A percentile compares a stretch with the other conserved stretches of the same genome.
Conservation (phyloP, 2,888 invertebrate species). For the Lasioglossum zephyrum region DNA sequence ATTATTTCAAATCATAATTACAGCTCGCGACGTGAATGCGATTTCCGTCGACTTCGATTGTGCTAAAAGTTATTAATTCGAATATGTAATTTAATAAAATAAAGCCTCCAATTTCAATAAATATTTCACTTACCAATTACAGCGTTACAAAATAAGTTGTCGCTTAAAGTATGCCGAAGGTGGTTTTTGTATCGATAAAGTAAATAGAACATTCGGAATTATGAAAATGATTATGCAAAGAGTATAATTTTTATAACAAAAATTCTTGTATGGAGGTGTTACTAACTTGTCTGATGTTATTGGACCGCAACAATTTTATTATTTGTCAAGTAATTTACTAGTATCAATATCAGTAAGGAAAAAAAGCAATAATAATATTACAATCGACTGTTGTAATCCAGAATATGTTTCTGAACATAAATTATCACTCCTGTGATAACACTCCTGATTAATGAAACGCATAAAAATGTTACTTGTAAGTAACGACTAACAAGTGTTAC, state of each 20-base stretch:
- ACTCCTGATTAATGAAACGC: background rate
- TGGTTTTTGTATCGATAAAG: background rate
- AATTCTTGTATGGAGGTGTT: too few species aligned
- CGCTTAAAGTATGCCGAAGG: background rate
- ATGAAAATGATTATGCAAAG: background rate
- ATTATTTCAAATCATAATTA: conserved; percentile 32
- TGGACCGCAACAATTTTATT: background rate
- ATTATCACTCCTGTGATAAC: too few species aligned
- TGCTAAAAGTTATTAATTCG: background rate
- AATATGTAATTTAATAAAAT: background rate
- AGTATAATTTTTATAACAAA: too few species aligned
- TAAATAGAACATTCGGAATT: background rate
- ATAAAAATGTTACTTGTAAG: background rate
- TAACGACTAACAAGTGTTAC: background rate
- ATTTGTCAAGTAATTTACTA: background rate
- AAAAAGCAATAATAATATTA: too few species aligned
- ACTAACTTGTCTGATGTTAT: background rate
- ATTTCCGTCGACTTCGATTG: conserved; percentile 18
- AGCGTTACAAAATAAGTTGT: background rate
- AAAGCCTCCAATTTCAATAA: background rate
- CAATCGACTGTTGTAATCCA: too few species aligned
- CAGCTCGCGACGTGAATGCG: background rate
- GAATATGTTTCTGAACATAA: background rate
- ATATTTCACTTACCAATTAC: background rate
- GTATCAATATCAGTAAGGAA: background rate